Conservation (phyloP, 2,797 vertebrate genomes). For the Vespertilio murinus region DNA sequence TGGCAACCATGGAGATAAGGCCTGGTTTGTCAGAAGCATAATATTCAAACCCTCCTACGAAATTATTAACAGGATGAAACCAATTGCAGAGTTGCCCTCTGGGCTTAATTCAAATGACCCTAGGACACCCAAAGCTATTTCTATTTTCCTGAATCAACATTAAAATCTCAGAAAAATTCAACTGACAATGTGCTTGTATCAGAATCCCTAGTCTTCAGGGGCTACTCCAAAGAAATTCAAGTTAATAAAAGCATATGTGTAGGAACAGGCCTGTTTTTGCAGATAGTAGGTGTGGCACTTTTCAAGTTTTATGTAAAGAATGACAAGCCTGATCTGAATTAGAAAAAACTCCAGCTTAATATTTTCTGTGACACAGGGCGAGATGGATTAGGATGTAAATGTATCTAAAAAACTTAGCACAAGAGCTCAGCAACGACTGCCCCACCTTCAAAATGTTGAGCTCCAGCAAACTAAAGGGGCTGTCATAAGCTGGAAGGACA, state of each 20-base stretch:
- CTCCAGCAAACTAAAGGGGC: background rate
- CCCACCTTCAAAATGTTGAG: background rate
- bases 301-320: constrained; percentile 27
- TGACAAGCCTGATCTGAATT: background rate
- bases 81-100: background rate
- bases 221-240: constrained; percentile 19
- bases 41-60: background rate
- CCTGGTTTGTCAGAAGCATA: background rate
- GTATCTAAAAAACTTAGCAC: background rate
- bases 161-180: constrained; percentile 38
- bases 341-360: background rate
- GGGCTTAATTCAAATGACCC: constrained; percentile 2
- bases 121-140: background rate
- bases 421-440: background rate
- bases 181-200: background rate
- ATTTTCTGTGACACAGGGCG: background rate
- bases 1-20: background rate
- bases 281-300: background rate
- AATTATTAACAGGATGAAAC: background rate
- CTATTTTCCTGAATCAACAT: constrained; percentile 23
- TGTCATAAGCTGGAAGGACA: background rate
- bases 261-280: background rate
- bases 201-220: background rate
- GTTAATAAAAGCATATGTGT: background rate
- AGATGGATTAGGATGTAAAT: background rate